Percentiles rank a stretch among this genome's conserved stretches.
phyloP scores from a whole-genome alignment of 2,888 invertebrate species.

The Notodonta ziczac region DNA sequence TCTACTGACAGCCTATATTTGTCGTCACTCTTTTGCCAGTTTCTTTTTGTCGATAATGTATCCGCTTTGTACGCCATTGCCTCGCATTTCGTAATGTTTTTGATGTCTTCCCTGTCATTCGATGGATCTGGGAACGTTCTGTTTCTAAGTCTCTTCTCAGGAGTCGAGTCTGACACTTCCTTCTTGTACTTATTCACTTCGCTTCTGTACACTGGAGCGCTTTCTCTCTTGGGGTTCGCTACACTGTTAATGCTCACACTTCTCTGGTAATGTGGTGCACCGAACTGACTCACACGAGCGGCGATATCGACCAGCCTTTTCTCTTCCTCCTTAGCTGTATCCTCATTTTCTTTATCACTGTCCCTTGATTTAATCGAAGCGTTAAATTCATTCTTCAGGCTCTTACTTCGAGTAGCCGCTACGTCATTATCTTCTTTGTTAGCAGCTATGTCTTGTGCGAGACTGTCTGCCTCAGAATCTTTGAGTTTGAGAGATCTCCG shows the following conservation, averaged over 20 bases:
- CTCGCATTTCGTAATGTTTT: conserved; percentile 71
- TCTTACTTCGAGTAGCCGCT: conserved; percentile 62
- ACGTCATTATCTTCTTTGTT: conserved; percentile 63
- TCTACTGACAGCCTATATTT: conserved; percentile 65
- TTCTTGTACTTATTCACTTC: conserved; percentile 80
- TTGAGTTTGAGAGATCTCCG: conserved; percentile 92
- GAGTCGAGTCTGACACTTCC: conserved; percentile 80
- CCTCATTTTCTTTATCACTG: conserved; percentile 90
- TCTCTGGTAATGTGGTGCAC: conserved; percentile 73
- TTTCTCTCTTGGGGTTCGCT: conserved; percentile 69
- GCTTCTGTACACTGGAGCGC: conserved; percentile 70
- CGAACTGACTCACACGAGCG: conserved; percentile 75
- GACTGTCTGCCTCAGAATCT: conserved; percentile 86
- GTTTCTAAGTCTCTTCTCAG: conserved; percentile 77
- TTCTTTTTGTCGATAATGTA: conserved; percentile 67
- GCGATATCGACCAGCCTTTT: conserved; percentile 74
- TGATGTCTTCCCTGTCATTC: conserved; percentile 77
- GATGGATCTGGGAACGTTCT: conserved; percentile 80
- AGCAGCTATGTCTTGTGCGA: conserved; percentile 84
- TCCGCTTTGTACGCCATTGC: conserved; percentile 75
- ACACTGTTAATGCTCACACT: conserved; percentile 77
- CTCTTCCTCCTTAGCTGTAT: conserved; percentile 58
- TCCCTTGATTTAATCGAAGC: conserved; percentile 86
- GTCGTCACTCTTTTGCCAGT: conserved; percentile 74
- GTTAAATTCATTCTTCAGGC: conserved; percentile 77